A percentile compares a stretch with the other conserved stretches of the same genome.
Conservation (phyloP, 2,888 invertebrate genomes). For the Callosobruchus maculatus region DNA sequence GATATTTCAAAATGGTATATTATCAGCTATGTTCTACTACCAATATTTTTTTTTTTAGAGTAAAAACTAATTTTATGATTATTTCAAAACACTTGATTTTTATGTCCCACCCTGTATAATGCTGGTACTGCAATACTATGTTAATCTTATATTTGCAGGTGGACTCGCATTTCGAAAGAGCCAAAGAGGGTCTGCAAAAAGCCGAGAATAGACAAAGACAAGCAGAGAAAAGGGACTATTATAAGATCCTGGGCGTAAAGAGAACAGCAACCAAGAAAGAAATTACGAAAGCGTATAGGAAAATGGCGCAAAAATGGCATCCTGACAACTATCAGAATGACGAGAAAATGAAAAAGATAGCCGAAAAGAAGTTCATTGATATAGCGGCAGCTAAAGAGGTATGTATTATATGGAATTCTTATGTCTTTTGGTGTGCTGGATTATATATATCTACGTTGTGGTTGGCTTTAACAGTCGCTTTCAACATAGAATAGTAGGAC, state of each 20-base stretch:
- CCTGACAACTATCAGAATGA: slow-evolving; percentile 86
- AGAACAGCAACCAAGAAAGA: slow-evolving; percentile 88
- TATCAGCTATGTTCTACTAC: too few relatives aligned
- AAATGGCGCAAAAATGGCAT: slow-evolving; percentile 98
- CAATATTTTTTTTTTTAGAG: too few relatives aligned
- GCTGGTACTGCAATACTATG: too few relatives aligned
- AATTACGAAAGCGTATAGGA: slow-evolving; percentile 93
- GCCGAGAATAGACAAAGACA: slow-evolving; percentile 92
- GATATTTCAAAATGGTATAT: too few relatives aligned
- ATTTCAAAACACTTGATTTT: too few relatives aligned
- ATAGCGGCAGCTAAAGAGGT: slow-evolving; percentile 99
- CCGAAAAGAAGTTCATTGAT: slow-evolving; percentile 97
- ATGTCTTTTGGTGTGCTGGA: too few relatives aligned
- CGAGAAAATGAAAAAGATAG: slow-evolving; percentile 86
- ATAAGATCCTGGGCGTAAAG: slow-evolving; percentile 92
- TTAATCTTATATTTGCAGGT: too few relatives aligned
- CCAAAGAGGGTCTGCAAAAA: slow-evolving; percentile 82
- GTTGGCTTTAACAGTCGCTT: too few relatives aligned
- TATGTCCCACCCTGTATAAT: too few relatives aligned
- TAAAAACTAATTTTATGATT: too few relatives aligned
- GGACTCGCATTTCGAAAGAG: slow-evolving; percentile 74
- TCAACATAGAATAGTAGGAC: too few relatives aligned
- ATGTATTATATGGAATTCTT: slow-evolving; percentile 38
- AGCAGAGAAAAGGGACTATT: slow-evolving; percentile 91
- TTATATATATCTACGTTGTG: too few relatives aligned